These are phyloP conservation scores for Ptychochromis oligacanthus DNA, from an alignment of 2,113 vertebrate genomes.

Conservation along the genomic window DNA sequence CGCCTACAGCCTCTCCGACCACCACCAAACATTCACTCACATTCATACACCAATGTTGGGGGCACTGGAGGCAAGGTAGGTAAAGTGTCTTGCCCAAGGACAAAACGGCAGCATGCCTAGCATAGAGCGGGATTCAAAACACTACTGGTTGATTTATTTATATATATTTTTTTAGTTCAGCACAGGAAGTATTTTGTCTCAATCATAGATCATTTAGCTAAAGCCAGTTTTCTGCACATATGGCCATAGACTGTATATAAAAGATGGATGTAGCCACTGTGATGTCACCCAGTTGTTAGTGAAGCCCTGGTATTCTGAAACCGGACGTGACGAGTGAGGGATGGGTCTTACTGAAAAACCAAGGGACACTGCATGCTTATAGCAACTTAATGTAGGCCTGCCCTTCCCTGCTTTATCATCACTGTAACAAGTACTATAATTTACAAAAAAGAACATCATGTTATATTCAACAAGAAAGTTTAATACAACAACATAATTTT, in stretches of 20 bases:
- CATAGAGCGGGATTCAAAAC: no score
- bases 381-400: accelerated
- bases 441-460: no score
- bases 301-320: neutral
- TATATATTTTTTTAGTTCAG: constrained; percentile 20
- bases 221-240: constrained; percentile 17
- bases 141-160: constrained; percentile 20
- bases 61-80: no score
- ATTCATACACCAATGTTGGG: no score
- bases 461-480: neutral
- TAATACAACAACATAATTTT: neutral
- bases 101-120: no score
- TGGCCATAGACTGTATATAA: neutral
- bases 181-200: neutral
- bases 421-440: no score
- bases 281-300: neutral
- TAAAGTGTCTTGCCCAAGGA: no score
- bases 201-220: constrained; percentile 21
- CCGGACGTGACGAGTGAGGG: neutral
- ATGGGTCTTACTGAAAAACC: neutral
- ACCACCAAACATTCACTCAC: no score
- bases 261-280: neutral
- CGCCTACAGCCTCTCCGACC: no score
- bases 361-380: neutral
- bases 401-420: neutral